Conservation (phyloP, 2,888 invertebrate genomes). For the Calameuta idolon region DNA sequence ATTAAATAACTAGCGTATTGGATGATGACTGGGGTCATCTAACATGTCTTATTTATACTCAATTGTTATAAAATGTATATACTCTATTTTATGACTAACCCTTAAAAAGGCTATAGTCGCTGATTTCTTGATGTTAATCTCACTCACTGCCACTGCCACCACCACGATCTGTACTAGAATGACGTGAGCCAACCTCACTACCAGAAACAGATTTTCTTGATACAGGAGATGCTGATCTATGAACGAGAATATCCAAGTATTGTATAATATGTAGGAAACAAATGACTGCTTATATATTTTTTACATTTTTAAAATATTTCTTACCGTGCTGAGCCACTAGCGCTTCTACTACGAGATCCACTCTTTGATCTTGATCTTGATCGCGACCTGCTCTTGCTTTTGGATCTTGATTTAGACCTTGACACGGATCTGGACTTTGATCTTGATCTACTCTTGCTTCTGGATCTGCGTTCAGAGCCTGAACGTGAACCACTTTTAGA, state of each 20-base stretch:
- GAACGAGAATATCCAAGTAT: slow-evolving; percentile 6
- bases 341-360: slow-evolving; percentile 55
- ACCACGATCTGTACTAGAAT: slow-evolving; percentile 48
- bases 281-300: neutral
- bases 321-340: slow-evolving; percentile 57
- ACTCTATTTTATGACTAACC: too few relatives aligned
- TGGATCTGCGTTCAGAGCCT: slow-evolving; percentile 39
- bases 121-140: slow-evolving; percentile 1
- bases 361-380: slow-evolving; percentile 55
- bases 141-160: slow-evolving; percentile 43
- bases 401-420: slow-evolving; percentile 43
- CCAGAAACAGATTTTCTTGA: slow-evolving; percentile 74
- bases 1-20: too few relatives aligned
- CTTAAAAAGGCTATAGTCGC: neutral
- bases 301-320: neutral
- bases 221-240: slow-evolving; percentile 69
- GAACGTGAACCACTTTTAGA: slow-evolving; percentile 66
- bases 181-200: slow-evolving; percentile 66
- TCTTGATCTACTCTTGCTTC: slow-evolving; percentile 47
- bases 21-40: too few relatives aligned
- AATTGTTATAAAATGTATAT: too few relatives aligned
- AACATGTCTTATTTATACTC: too few relatives aligned
- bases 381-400: slow-evolving; percentile 46
- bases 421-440: slow-evolving; percentile 46
- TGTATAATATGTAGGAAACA: slow-evolving; percentile 4